phyloP scores from a whole-genome alignment of 2,797 vertebrate genomes.

The Hypotaenidia okinawae region DNA sequence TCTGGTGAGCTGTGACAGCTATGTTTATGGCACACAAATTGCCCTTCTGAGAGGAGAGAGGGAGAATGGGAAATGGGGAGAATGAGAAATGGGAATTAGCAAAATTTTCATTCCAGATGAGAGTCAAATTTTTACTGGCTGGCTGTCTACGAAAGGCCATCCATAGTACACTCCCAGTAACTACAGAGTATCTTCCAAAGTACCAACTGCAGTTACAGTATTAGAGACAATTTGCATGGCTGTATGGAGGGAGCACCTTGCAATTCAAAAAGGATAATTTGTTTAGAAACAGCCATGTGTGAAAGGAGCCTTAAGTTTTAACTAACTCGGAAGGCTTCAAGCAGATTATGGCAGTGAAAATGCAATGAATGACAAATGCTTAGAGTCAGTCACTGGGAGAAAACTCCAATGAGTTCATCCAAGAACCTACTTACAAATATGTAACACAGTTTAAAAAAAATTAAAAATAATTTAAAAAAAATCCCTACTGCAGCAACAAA shows the following conservation, averaged over 20 bases:
- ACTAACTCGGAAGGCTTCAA: neutral
- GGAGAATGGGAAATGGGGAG: neutral
- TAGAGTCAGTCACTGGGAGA: neutral
- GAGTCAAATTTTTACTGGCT: neutral
- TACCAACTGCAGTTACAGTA: neutral
- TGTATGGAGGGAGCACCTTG: neutral
- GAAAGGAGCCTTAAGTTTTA: constrained; percentile 9
- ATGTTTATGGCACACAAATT: neutral
- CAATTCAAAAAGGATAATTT: neutral
- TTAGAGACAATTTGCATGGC: neutral
- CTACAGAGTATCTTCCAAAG: neutral
- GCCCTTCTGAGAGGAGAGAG: neutral
- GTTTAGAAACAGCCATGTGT: neutral
- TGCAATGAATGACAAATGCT: neutral
- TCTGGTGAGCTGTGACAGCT: neutral
- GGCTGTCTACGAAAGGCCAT: neutral
- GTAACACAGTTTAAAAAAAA: neutral
- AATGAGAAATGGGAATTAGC: neutral
- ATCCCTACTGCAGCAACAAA: neutral
- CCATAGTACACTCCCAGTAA: neutral
- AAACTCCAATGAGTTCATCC: neutral
- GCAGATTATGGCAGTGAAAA: neutral
- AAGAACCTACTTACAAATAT: constrained; percentile 5
- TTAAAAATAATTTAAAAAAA: no score
- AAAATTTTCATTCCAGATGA: neutral